Evolutionary conservation across 2,888 invertebrate genomes (phyloP), one percentile per base, ranked within the genome.

Genomic region (Cerceris rybyensis): DNA sequence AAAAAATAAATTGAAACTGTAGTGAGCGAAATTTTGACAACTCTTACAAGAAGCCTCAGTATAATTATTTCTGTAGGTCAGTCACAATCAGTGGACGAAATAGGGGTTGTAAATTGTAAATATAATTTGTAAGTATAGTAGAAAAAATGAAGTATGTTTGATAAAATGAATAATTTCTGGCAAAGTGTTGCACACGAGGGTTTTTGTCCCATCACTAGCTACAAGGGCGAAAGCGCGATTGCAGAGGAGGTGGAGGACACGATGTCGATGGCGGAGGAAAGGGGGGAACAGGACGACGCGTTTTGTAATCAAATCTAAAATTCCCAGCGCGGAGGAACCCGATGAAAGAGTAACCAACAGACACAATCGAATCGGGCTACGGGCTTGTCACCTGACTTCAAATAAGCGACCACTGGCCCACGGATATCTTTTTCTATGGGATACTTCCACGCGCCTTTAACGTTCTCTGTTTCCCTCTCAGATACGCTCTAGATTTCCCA

Each of bases 311-410:
- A 88, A 89, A 89, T 90, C 83, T 83, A 88, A 89, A 89, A 88
- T 89, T 90, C 87, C 88, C 90, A 82, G 80, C 80, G 88, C 86
- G 87, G 85, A 86, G 84, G 81, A 84, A 84, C 83, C 82, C 88
- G 75, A 89, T 89, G 88, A 90, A 90, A 90, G 89, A 90, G 89
- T 90, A 89, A 85, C 87, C 88, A 84, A 86, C 86, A 82, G 86
- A 85, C 82, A 78, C 85, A 82, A 90, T 90, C 87, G 88, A 87
- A 89, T 88, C 87, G 87, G 79, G 82, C 80, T 85, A 82, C 81
- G 73, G 61, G 75, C 65, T 69, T 80, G 81, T 83, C 85, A 77
- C 85, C 82, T 87, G 90, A 89, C 88, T 88, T 80, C 89, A 83
- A 88, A 89, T 89, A 89, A 89, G 87, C 88, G 88, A 86, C 80